Evolutionary conservation across 1,140 invertebrate species (phyloP).

Genomic region (Dinothrombium tinctorium): DNA sequence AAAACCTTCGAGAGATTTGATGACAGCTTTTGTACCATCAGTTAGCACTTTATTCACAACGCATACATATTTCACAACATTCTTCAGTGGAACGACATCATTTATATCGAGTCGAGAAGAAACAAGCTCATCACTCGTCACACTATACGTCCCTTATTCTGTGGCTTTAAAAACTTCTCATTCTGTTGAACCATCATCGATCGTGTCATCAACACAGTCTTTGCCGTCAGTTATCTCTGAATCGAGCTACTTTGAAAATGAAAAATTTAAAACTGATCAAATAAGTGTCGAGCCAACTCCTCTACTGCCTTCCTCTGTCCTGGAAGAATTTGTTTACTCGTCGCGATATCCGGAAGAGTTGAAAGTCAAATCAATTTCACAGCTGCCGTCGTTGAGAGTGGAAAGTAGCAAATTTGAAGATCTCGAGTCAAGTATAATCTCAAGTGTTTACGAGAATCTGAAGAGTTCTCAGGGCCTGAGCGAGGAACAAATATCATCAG

Average conservation of each 20-base stretch:
- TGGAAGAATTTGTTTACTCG: too few relatives aligned
- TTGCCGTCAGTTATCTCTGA: too few relatives aligned
- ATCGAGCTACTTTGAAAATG: too few relatives aligned
- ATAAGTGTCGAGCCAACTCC: too few relatives aligned
- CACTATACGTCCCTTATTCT: constrained; percentile 14
- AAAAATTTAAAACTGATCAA: not conserved
- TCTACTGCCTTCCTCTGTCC: too few relatives aligned
- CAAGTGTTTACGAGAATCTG: not conserved
- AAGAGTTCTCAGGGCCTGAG: not conserved
- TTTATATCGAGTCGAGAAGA: constrained; percentile 13
- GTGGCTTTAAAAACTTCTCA: not conserved
- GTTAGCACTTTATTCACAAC: constrained; percentile 16
- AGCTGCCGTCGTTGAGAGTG: not conserved
- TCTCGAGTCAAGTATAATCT: constrained; percentile 2
- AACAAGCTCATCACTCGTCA: constrained; percentile 14
- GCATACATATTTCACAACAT: constrained; percentile 16
- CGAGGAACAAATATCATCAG: constrained; percentile 4
- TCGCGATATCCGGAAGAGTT: too few relatives aligned
- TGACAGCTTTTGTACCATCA: constrained; percentile 14
- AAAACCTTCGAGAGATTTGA: constrained; percentile 9
- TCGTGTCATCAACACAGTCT: too few relatives aligned
- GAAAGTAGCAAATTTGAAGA: not conserved
- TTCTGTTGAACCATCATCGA: not conserved
- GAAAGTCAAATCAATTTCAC: too few relatives aligned
- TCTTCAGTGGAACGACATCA: constrained; percentile 14